A percentile compares a stretch with the other conserved stretches of the same genome.
These are phyloP conservation scores for Neodiprion fabricii DNA, from an alignment of 1,140 invertebrate genomes.

Conservation along the genomic window DNA sequence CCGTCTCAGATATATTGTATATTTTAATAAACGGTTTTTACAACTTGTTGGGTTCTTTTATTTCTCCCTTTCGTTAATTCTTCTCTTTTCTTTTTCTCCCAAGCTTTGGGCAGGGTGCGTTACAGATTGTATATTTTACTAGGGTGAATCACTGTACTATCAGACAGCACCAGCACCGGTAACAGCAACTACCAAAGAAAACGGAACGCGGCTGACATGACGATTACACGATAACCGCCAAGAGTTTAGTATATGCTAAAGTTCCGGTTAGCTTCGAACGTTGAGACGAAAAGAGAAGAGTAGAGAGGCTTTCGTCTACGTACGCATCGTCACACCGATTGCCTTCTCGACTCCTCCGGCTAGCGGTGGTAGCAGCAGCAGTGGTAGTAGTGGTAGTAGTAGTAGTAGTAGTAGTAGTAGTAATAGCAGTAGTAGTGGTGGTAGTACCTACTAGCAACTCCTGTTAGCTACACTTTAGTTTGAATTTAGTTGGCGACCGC, in stretches of 20 bases:
- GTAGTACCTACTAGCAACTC: too few relatives aligned
- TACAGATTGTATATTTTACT: conserved; percentile 16
- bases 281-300: not conserved
- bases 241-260: conserved; percentile 6
- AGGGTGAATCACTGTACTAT: conserved; percentile 17
- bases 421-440: too few relatives aligned
- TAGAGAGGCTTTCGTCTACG: not conserved
- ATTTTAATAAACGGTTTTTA: conserved; percentile 12
- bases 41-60: not conserved
- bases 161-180: not conserved
- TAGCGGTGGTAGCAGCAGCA: too few relatives aligned
- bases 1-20: not conserved
- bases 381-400: too few relatives aligned
- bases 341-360: too few relatives aligned
- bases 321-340: not conserved
- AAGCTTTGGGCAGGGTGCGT: too few relatives aligned
- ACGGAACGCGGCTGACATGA: not conserved
- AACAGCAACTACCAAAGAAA: not conserved
- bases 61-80: not conserved
- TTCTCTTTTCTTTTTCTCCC: not conserved
- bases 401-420: too few relatives aligned
- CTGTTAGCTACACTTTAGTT: conserved; percentile 5
- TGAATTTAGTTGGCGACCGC: not conserved
- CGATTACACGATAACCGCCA: not conserved
- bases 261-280: not conserved